phyloP scores from a whole-genome alignment of 2,888 invertebrate species.

The Smittia sp. region DNA sequence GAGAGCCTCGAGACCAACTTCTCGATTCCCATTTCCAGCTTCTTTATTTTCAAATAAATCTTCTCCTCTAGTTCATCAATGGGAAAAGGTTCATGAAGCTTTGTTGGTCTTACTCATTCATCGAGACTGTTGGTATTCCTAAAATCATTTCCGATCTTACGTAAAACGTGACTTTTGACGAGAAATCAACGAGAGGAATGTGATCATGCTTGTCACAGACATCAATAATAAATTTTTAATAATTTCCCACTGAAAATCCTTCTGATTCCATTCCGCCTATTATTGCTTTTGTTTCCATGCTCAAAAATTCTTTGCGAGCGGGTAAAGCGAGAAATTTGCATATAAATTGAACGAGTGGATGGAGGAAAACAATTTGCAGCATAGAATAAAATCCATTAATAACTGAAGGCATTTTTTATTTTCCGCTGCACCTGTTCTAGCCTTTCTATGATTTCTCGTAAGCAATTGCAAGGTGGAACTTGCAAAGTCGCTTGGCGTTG shows the following conservation, averaged over 20 bases:
- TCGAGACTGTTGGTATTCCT: neutral
- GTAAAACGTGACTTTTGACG: slow-evolving; percentile 12
- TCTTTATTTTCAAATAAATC: slow-evolving; percentile 17
- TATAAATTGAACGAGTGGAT: slow-evolving; percentile 33
- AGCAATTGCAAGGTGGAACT: neutral
- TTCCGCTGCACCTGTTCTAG: slow-evolving; percentile 29
- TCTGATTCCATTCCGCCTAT: neutral
- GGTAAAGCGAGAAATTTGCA: slow-evolving; percentile 28
- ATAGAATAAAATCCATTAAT: slow-evolving; percentile 34
- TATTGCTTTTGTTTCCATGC: neutral
- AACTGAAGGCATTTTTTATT: slow-evolving; percentile 29
- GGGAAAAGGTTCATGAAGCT: slow-evolving; percentile 1
- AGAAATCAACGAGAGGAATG: neutral
- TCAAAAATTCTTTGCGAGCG: neutral
- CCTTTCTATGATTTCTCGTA: neutral
- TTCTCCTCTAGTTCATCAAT: slow-evolving; percentile 14
- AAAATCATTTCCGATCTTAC: slow-evolving; percentile 22
- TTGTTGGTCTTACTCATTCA: neutral
- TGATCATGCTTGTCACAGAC: neutral
- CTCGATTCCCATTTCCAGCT: slow-evolving; percentile 1
- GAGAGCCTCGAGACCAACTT: neutral
- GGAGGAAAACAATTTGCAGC: slow-evolving; percentile 30
- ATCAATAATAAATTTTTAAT: neutral
- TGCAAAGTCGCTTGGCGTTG: too few relatives aligned
- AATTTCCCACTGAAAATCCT: neutral